Conservation (phyloP, 1,140 invertebrate genomes). For the Pachypsylla venusta region DNA sequence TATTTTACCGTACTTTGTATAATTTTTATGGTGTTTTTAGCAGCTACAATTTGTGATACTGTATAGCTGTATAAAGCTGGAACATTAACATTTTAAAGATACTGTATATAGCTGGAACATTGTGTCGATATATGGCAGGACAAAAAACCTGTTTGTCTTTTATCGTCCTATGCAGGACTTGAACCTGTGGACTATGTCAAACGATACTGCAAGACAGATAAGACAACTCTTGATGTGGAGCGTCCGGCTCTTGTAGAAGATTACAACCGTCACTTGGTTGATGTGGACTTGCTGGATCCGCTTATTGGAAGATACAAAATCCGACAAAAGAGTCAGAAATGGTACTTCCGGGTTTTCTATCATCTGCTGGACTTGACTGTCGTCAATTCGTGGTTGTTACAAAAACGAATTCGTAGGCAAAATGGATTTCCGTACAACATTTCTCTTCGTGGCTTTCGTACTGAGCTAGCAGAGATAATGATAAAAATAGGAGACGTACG, state of each 20-base stretch:
- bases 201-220: neutral
- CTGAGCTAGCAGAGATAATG: conserved; percentile 16
- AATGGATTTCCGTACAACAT: conserved; percentile 7
- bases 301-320: conserved; percentile 28
- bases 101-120: neutral
- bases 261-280: conserved; percentile 27
- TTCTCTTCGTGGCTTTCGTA: conserved; percentile 11
- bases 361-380: conserved; percentile 25
- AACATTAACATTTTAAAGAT: neutral
- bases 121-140: neutral
- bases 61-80: neutral
- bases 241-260: conserved; percentile 24
- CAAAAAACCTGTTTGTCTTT: neutral
- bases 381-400: conserved; percentile 25
- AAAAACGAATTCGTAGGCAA: conserved; percentile 20
- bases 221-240: neutral
- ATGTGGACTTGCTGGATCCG: conserved; percentile 29
- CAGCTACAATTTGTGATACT: neutral
- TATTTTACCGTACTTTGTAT: no score
- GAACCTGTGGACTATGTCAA: neutral
- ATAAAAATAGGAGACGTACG: conserved; percentile 13
- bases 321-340: conserved; percentile 27
- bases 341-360: conserved; percentile 27
- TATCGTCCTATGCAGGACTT: neutral
- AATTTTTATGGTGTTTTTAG: neutral